Percentiles rank a stretch among this genome's conserved stretches.
These are phyloP conservation scores for Teleogryllus oceanicus DNA, from an alignment of 2,888 invertebrate species.

Conservation along the genomic window DNA sequence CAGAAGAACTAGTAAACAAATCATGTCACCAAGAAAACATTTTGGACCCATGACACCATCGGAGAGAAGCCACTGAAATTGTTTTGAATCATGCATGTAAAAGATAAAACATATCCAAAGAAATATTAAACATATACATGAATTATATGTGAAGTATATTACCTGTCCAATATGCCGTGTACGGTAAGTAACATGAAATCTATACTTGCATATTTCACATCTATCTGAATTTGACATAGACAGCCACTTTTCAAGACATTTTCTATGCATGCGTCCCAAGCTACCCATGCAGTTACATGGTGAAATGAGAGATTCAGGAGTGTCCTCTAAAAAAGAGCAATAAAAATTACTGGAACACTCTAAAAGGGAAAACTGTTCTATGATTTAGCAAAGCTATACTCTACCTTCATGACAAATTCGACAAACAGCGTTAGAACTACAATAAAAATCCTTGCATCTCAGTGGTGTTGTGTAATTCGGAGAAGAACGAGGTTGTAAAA, in stretches of 20 bases:
- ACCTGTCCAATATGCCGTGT: conserved; percentile 50
- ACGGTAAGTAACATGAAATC: conserved; percentile 48
- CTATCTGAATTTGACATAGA: conserved; percentile 51
- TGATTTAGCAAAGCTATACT: background rate
- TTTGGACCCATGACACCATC: conserved; percentile 45
- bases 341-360: too few relatives aligned
- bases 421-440: conserved; percentile 44
- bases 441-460: conserved; percentile 26
- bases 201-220: conserved; percentile 56
- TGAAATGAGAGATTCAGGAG: conserved; percentile 51
- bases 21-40: conserved; percentile 50
- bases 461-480: conserved; percentile 20
- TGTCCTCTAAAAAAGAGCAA: conserved; percentile 43
- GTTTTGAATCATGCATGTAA: background rate
- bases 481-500: conserved; percentile 25
- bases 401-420: conserved; percentile 54
- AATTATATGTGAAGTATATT: conserved; percentile 29
- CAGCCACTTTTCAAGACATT: conserved; percentile 57
- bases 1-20: conserved; percentile 51
- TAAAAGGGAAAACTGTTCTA: background rate
- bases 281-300: conserved; percentile 57
- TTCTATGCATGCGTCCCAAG: conserved; percentile 53
- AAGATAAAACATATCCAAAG: background rate
- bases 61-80: conserved; percentile 30
- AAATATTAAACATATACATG: too few relatives aligned